These are phyloP conservation scores for Pelochelys cantorii DNA, from an alignment of 2,797 vertebrate species.

Conservation along the genomic window DNA sequence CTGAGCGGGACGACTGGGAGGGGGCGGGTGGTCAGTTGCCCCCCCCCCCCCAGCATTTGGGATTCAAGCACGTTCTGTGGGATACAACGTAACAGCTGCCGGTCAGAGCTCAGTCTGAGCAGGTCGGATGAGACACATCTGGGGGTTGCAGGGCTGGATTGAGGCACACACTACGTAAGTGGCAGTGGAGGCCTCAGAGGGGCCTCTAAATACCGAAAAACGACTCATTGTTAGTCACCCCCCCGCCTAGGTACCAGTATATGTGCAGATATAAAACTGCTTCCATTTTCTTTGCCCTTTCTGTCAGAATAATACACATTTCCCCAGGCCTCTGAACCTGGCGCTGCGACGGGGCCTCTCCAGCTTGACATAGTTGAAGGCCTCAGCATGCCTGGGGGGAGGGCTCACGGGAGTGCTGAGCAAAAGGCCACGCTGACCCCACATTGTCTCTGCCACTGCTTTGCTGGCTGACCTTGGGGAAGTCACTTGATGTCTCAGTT, in stretches of 20 bases:
- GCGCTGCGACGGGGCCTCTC: too few species aligned
- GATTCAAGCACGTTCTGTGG: neutral
- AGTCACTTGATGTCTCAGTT: neutral
- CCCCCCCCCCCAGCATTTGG: too few species aligned
- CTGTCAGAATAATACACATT: too few species aligned
- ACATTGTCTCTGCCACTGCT: neutral
- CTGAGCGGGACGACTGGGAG: neutral
- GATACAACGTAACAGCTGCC: neutral
- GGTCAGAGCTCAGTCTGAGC: neutral
- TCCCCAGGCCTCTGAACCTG: too few species aligned
- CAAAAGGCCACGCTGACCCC: neutral
- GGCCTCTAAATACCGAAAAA: too few species aligned
- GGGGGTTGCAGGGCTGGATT: neutral
- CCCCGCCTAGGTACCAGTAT: too few species aligned
- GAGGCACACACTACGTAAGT: too few species aligned
- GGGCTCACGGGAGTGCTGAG: neutral
- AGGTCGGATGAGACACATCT: neutral
- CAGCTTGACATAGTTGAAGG: too few species aligned
- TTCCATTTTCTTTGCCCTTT: too few species aligned
- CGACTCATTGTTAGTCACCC: too few species aligned
- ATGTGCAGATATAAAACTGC: too few species aligned
- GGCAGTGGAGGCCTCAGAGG: too few species aligned
- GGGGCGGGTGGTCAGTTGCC: neutral
- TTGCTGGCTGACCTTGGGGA: neutral
- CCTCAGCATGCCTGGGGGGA: neutral